These are phyloP conservation scores for Cheilosia impressa DNA, from an alignment of 2,888 invertebrate genomes.

Conservation along the genomic window DNA sequence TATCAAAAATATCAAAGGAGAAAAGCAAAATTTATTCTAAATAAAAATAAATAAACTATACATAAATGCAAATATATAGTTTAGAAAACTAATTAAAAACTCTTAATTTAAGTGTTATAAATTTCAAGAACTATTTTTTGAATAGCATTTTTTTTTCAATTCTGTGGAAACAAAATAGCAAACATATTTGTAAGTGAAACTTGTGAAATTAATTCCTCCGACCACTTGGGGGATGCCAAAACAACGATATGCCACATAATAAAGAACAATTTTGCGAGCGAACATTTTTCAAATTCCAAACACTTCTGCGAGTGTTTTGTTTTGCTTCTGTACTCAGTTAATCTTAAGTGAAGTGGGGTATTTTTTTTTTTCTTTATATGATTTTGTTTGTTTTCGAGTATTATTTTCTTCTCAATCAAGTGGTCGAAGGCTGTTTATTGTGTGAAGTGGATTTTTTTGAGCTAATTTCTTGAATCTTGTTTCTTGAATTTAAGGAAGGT, in stretches of 20 bases:
- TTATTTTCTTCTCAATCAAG: conserved; percentile 19
- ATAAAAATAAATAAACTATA: conserved; percentile 40
- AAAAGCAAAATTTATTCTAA: conserved; percentile 72
- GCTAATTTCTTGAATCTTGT: conserved; percentile 25
- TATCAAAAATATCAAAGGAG: conserved; percentile 27
- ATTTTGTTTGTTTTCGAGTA: neutral
- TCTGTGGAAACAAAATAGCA: conserved; percentile 19
- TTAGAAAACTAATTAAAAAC: conserved; percentile 18
- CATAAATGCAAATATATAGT: conserved; percentile 10
- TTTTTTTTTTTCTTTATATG: neutral
- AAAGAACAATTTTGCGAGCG: neutral
- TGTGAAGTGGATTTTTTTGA: conserved; percentile 1
- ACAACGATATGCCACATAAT: neutral
- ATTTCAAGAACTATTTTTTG: conserved; percentile 20
- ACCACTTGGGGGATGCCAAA: conserved; percentile 52
- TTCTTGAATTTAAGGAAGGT: conserved; percentile 44
- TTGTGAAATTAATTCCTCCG: conserved; percentile 38
- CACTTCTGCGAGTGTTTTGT: conserved; percentile 1
- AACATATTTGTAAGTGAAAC: conserved; percentile 47
- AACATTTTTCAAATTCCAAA: neutral
- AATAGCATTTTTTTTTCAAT: conserved; percentile 17
- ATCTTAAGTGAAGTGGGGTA: conserved; percentile 1
- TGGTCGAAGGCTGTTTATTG: conserved; percentile 41
- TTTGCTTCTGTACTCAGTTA: conserved; percentile 16
- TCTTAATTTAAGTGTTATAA: conserved; percentile 35